Base-by-base conservation (phyloP, 2,797 vertebrate species). In the Pogoniulus pusillus region DNA sequence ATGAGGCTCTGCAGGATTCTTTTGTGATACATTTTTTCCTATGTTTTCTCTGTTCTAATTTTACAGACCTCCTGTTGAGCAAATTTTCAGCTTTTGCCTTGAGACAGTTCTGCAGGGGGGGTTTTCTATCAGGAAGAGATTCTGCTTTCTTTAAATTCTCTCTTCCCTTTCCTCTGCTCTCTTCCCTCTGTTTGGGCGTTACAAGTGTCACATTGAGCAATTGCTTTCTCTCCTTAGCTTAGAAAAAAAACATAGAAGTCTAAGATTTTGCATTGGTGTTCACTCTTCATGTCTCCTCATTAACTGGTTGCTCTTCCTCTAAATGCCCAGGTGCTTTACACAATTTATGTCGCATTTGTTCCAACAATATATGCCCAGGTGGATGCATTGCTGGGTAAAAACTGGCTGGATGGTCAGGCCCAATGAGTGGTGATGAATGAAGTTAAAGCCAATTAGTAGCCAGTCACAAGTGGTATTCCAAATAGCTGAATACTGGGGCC, bases 21-120 rank as follows among this genome's bases (percentile, higher is more conserved):
- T 91, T 59, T 86, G 85, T 85, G 64, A 76, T 72, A 71, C 30
- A 5, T 66, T 79, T 92, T 90, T 85, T 39, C 53, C 47, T 60
- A 6, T 66, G 17, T 78, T 90, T 91, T 87, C 45, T 81, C 19
- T 85, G 9, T 49, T 66, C 27, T 90, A 34, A 43, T 85, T 79
- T 84, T 82, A 43, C 12, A 9, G 81, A 53, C 45, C 43, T 85
- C 59, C 53, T 27, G 79, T 32, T 23, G 37, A 83, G 51, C 16
- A 83, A 55, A 59, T 75, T 70, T 87, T 43, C 71, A 70, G 7
- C 57, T 57, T 91, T 82, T 85, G 62, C 82, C 2, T 3, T 3
- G 3, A 88, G 60, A 53, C 26, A 37, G 43, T 70, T 85, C 66
- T 78, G 45, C n/a, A 49, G 37, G 22, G 24, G 24, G 8, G 13